Evolutionary conservation across 64 coral and sea anemone genomes (phyloP), one percentile per base, ranked within the genome.

Genomic region (Orbicella faveolata): DNA sequence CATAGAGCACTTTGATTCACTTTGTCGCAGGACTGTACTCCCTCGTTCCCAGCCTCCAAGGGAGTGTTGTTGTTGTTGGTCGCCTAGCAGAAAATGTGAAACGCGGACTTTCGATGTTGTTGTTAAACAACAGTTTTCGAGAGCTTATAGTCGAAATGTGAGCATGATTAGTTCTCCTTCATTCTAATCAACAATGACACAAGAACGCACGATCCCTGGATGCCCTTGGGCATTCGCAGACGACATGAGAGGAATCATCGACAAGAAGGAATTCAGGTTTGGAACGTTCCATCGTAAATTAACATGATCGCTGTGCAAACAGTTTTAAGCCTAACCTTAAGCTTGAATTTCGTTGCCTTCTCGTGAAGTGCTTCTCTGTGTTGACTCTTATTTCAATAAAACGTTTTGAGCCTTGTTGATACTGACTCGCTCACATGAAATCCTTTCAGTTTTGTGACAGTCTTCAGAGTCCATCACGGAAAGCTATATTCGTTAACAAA

Each of bases 221-320:
- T 96, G 97, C 20, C 97, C 97, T 25, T 99, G 97, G 97, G 79
- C 89, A 14, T 99, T 99, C 81, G 97, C 97, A 30, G 94, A 99
- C 52, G 97, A 99, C 36, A 99, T 99, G 97, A 93, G 97, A 67
- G 90, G 88, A 73, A 84, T 99, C 84, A 90, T 99, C 19, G 91
- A 99, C 65, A 99, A 89, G 26, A 99, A 94, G 55, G 97, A 99
- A 76, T 96, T 91, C 75, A 95, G 97, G 97, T 98, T 84, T 77
- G 64, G 33, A 39, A 63, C 17, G 63, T 18, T 39, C 68, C 14
- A 36, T 73, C 16, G 51, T 2, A 16, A 48, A 12, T 59, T 14
- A 59, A 59, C 55, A 59, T 14, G 9, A 59, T 9, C 6, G 55
- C 18, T 54, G 61, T 76, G 30, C 85, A 61, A 53, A 88, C 18